A percentile compares a stretch with the other conserved stretches of the same genome.
Evolutionary conservation across 2,797 vertebrate species (phyloP).

Genomic region (Tadarida brasiliensis): DNA sequence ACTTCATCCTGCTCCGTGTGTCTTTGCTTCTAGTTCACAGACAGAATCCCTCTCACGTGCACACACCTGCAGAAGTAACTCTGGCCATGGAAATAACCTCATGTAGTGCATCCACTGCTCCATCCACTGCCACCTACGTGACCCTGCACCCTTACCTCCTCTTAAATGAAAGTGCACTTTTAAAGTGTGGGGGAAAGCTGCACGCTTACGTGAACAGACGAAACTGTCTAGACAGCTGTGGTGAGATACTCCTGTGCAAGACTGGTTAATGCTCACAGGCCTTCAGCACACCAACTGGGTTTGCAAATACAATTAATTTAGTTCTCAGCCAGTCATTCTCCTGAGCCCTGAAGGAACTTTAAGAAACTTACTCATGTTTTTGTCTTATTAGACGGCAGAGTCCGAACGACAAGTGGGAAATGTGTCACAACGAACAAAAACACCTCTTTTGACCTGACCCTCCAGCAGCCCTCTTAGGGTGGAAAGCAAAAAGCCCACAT

Average conservation of each 20-base stretch:
- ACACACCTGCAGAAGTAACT: not conserved
- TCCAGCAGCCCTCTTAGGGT: not conserved
- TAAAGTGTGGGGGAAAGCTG: not conserved
- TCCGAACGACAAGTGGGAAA: slow-evolving; percentile 25
- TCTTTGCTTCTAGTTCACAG: not conserved
- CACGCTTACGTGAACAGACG: not conserved
- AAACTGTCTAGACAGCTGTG: not conserved
- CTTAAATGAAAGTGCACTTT: not conserved
- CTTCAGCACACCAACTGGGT: not conserved
- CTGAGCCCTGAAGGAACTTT: not conserved
- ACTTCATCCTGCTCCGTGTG: not conserved
- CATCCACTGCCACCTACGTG: not conserved
- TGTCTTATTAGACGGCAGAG: slow-evolving; percentile 32
- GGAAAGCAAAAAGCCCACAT: not conserved
- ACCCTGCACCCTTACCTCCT: not conserved
- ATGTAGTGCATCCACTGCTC: not conserved
- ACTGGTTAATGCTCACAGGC: not conserved
- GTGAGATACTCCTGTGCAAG: not conserved
- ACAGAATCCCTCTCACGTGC: not conserved
- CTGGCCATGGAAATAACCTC: not conserved
- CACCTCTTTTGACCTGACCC: not conserved
- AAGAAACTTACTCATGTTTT: slow-evolving; percentile 3
- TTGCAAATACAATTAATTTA: slow-evolving; percentile 56
- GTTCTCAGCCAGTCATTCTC: slow-evolving; percentile 36
- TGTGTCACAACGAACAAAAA: slow-evolving; percentile 14